Evolutionary conservation across 2,797 vertebrate species (phyloP).

Genomic region (Sebastes diaconus): DNA sequence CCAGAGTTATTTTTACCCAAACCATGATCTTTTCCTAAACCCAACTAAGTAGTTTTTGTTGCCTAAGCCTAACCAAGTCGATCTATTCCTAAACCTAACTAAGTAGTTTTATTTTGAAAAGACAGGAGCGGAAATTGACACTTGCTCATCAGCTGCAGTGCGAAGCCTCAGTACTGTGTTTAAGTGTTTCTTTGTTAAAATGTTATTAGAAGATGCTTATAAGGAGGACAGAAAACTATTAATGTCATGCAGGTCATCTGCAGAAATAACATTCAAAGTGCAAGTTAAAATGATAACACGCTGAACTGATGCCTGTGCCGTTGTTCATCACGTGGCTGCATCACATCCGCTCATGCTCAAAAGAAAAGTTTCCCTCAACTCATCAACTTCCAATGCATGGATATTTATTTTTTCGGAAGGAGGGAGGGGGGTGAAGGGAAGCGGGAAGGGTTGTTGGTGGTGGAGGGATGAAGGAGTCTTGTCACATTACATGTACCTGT

Average conservation of each 20-base stretch:
- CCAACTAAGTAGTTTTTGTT: too few relatives aligned
- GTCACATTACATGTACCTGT: slow-evolving; percentile 81
- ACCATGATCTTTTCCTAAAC: too few relatives aligned
- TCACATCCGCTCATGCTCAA: slow-evolving; percentile 67
- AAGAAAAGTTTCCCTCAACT: slow-evolving; percentile 56
- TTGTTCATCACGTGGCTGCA: slow-evolving; percentile 27
- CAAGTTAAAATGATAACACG: not conserved
- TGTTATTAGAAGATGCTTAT: not conserved
- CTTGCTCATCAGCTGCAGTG: accelerated
- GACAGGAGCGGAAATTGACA: too few relatives aligned
- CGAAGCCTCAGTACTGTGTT: not conserved
- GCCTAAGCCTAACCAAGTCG: too few relatives aligned
- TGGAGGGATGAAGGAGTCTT: slow-evolving; percentile 57
- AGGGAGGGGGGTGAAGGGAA: too few relatives aligned
- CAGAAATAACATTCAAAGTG: not conserved
- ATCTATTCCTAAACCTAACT: too few relatives aligned
- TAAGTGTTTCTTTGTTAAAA: not conserved
- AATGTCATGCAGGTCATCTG: not conserved
- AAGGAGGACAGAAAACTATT: not conserved
- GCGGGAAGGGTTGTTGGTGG: slow-evolving; percentile 7
- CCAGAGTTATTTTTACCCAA: too few relatives aligned
- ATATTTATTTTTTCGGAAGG: slow-evolving; percentile 57
- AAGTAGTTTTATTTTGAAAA: too few relatives aligned
- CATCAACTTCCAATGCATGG: slow-evolving; percentile 55
- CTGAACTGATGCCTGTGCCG: not conserved